Conservation (phyloP, 2,113 vertebrate species). For the Paralichthys olivaceus region DNA sequence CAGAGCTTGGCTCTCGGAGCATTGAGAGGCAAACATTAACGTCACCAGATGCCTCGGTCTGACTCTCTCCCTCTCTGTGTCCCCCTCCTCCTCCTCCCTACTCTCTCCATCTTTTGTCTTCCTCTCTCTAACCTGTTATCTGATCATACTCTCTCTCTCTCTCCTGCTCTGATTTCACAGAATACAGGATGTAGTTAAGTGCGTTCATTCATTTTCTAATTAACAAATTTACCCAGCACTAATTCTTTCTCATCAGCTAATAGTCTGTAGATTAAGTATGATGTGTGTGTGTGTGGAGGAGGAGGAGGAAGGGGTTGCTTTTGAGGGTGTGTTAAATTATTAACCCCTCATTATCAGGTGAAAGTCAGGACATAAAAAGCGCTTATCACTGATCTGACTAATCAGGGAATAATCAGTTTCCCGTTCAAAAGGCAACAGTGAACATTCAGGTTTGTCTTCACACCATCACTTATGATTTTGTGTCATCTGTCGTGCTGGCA, state of each 20-base stretch:
- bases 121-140: slow-evolving; percentile 56
- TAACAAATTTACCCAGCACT: slow-evolving; percentile 68
- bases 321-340: slow-evolving; percentile 61
- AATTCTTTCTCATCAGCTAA: slow-evolving; percentile 75
- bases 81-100: not conserved
- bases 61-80: slow-evolving; percentile 16
- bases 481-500: slow-evolving; percentile 17
- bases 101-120: slow-evolving; percentile 60
- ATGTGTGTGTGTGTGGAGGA: slow-evolving; percentile 21
- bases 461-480: slow-evolving; percentile 9
- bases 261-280: slow-evolving; percentile 68
- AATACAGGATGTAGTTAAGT: slow-evolving; percentile 66
- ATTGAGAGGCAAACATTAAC: slow-evolving; percentile 65
- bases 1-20: slow-evolving; percentile 49
- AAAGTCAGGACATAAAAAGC: slow-evolving; percentile 47
- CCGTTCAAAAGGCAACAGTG: slow-evolving; percentile 43
- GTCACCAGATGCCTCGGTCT: slow-evolving; percentile 58
- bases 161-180: slow-evolving; percentile 53
- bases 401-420: slow-evolving; percentile 58
- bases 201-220: slow-evolving; percentile 76
- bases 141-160: slow-evolving; percentile 49
- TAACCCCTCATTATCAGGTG: slow-evolving; percentile 66
- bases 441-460: slow-evolving; percentile 35
- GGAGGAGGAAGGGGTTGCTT: slow-evolving; percentile 11
- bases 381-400: slow-evolving; percentile 48